phyloP scores from a whole-genome alignment of 1,140 invertebrate genomes.

The Drosophila paulistorum region DNA sequence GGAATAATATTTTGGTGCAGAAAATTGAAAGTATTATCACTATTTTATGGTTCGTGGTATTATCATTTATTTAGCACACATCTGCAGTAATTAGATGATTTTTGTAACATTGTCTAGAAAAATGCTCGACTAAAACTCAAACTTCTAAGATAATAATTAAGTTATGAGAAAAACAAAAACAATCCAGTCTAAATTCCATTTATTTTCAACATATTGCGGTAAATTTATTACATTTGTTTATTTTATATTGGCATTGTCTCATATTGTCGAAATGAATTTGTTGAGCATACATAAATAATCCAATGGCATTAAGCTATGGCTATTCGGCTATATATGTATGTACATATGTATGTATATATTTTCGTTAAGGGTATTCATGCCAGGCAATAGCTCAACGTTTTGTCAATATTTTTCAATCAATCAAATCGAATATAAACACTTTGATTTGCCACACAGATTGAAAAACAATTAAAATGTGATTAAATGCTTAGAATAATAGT shows the following conservation, averaged over 20 bases:
- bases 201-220: neutral
- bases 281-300: constrained; percentile 6
- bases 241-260: constrained; percentile 27
- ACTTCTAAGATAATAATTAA: too few species aligned
- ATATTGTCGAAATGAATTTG: constrained; percentile 29
- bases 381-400: neutral
- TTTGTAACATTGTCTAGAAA: too few species aligned
- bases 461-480: constrained; percentile 1
- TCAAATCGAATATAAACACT: neutral
- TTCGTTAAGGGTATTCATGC: neutral
- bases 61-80: too few species aligned
- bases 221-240: constrained; percentile 12
- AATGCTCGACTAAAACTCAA: too few species aligned
- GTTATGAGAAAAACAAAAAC: neutral
- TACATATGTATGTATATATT: neutral
- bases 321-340: neutral
- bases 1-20: too few species aligned
- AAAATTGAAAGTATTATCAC: too few species aligned
- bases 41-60: too few species aligned
- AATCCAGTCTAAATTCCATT: neutral
- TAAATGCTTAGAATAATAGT: neutral
- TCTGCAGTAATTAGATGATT: too few species aligned
- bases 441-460: neutral
- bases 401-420: constrained; percentile 10
- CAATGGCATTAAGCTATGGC: constrained; percentile 5